A percentile compares a stretch with the other conserved stretches of the same genome.
These are phyloP conservation scores for Leucozona laternaria DNA, from an alignment of 2,888 invertebrate species.

Conservation along the genomic window DNA sequence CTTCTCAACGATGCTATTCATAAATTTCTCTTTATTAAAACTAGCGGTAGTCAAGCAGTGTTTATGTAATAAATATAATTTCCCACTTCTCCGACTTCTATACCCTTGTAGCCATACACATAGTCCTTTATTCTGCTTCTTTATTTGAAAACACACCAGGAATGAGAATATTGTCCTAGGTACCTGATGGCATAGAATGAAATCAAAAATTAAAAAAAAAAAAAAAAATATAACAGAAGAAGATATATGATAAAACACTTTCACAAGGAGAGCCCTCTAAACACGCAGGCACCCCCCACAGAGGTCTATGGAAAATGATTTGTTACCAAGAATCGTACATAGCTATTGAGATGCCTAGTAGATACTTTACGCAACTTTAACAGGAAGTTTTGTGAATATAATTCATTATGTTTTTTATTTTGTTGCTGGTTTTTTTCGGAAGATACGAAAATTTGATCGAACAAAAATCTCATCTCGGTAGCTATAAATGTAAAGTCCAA, in stretches of 20 bases:
- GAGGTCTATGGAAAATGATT: slow-evolving; percentile 63
- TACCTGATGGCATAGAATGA: slow-evolving; percentile 35
- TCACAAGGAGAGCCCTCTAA: neutral
- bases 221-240: slow-evolving; percentile 19
- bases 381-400: neutral
- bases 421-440: neutral
- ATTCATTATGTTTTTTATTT: neutral
- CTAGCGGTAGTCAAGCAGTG: slow-evolving; percentile 64
- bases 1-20: slow-evolving; percentile 59
- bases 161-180: slow-evolving; percentile 23
- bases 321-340: slow-evolving; percentile 47
- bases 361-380: neutral
- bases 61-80: slow-evolving; percentile 68
- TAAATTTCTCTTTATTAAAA: slow-evolving; percentile 73
- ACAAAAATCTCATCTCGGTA: slow-evolving; percentile 42
- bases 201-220: neutral
- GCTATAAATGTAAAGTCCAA: slow-evolving; percentile 12
- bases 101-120: neutral
- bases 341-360: slow-evolving; percentile 1
- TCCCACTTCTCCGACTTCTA: neutral
- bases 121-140: slow-evolving; percentile 27
- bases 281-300: slow-evolving; percentile 8
- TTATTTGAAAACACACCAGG: slow-evolving; percentile 28
- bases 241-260: slow-evolving; percentile 41
- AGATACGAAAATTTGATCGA: slow-evolving; percentile 59